Evolutionary conservation across 2,797 vertebrate species (phyloP).

Genomic region (Alfaro cultratus): DNA sequence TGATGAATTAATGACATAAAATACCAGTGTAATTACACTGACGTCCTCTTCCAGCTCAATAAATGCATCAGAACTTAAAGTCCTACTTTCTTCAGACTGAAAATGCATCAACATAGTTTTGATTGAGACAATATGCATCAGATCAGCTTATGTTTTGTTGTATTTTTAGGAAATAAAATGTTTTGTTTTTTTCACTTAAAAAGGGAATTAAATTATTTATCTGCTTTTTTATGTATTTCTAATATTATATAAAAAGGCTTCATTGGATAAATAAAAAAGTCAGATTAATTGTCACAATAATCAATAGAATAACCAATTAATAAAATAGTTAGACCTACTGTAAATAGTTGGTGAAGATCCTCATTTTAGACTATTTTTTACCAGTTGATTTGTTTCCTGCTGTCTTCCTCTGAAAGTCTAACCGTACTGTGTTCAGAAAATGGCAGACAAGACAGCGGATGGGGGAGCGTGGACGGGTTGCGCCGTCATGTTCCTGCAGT

Average conservation of each 20-base stretch:
- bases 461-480: constrained; percentile 86
- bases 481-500: constrained; percentile 90
- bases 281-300: no score
- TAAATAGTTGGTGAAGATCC: neutral
- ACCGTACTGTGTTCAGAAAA: constrained; percentile 61
- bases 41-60: no score
- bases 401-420: neutral
- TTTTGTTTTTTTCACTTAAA: no score
- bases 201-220: no score
- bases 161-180: no score
- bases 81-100: neutral
- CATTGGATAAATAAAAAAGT: no score
- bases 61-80: neutral
- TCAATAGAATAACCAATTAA: no score
- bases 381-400: neutral
- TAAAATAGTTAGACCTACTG: neutral
- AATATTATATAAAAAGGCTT: no score
- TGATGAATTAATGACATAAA: neutral
- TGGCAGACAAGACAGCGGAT: constrained; percentile 72
- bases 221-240: no score
- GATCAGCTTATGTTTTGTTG: no score
- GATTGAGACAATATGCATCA: neutral
- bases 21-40: neutral
- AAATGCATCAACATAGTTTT: neutral
- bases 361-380: neutral